Percentiles rank a stretch among this genome's conserved stretches.
Evolutionary conservation across 2,113 vertebrate genomes (phyloP).

Genomic region (Burhinus oedicnemus): DNA sequence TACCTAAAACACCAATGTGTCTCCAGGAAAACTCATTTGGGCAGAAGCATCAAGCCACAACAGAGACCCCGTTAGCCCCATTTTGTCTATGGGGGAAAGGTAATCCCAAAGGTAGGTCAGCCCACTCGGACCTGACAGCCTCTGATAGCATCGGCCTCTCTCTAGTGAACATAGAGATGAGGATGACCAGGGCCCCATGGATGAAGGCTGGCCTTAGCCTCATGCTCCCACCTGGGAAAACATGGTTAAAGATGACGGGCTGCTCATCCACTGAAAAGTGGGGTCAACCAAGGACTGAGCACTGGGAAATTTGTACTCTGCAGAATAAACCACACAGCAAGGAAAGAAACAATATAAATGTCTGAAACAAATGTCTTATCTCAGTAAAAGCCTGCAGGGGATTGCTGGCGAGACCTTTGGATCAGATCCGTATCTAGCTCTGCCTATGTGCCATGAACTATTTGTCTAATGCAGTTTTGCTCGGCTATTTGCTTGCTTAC

Average conservation of each 20-base stretch:
- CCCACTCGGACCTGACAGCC: not conserved
- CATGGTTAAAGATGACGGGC: not conserved
- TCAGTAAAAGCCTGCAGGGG: constrained; percentile 35
- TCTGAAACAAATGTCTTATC: constrained; percentile 35
- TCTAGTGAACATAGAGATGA: not conserved
- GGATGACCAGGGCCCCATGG: not conserved
- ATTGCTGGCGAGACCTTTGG: constrained; percentile 18
- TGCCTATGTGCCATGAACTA: not conserved
- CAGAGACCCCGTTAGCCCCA: fast-evolving
- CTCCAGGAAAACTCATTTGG: not conserved
- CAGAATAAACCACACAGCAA: constrained; percentile 17
- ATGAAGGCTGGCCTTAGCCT: not conserved
- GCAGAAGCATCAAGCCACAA: not conserved
- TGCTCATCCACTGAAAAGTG: not conserved
- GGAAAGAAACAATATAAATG: constrained; percentile 29
- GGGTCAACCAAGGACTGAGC: constrained; percentile 14
- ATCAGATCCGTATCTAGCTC: constrained; percentile 16
- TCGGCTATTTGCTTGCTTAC: not conserved
- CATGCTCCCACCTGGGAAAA: not conserved
- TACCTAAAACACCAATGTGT: not conserved
- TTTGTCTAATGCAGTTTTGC: not conserved
- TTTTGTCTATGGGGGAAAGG: not conserved
- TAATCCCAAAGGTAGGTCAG: not conserved
- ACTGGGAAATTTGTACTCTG: not conserved
- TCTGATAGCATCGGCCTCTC: not conserved